These are phyloP conservation scores for Rhinogobius similis DNA, from an alignment of 2,113 vertebrate genomes.

Conservation along the genomic window DNA sequence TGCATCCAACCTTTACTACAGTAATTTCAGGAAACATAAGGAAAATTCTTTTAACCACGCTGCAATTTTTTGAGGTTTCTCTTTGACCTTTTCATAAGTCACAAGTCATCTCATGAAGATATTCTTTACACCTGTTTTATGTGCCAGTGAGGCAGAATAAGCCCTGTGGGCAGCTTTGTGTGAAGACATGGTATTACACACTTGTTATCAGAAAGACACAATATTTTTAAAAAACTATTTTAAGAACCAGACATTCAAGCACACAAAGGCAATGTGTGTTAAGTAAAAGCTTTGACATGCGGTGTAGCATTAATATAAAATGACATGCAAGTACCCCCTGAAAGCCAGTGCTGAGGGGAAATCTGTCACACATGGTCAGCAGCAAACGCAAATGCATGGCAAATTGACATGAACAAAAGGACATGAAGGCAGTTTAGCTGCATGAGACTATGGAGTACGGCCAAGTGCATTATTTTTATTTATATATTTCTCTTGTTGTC, in stretches of 20 bases:
- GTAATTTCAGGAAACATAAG: neutral
- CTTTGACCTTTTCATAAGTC: conserved; percentile 33
- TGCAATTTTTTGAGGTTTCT: neutral
- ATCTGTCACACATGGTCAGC: conserved; percentile 60
- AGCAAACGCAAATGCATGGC: conserved; percentile 19
- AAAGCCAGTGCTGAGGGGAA: conserved; percentile 23
- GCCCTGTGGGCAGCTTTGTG: conserved; percentile 22
- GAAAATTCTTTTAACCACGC: neutral
- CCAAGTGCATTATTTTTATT: conserved; percentile 32
- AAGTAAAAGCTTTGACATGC: neutral
- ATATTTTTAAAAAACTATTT: neutral
- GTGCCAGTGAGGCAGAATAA: conserved; percentile 20
- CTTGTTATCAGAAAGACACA: conserved; percentile 1
- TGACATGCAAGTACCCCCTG: conserved; percentile 11
- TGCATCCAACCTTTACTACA: neutral
- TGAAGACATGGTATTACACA: neutral
- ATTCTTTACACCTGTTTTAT: conserved; percentile 37
- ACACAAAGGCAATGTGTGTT: neutral
- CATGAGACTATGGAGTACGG: conserved; percentile 37
- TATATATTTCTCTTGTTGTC: conserved; percentile 2
- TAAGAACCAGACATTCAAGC: neutral
- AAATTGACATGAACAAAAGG: conserved; percentile 57
- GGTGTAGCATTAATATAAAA: conserved; percentile 23
- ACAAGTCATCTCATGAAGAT: conserved; percentile 6
- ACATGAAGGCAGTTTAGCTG: conserved; percentile 45